phyloP scores from a whole-genome alignment of 2,888 invertebrate species.

The Sicus ferrugineus region DNA sequence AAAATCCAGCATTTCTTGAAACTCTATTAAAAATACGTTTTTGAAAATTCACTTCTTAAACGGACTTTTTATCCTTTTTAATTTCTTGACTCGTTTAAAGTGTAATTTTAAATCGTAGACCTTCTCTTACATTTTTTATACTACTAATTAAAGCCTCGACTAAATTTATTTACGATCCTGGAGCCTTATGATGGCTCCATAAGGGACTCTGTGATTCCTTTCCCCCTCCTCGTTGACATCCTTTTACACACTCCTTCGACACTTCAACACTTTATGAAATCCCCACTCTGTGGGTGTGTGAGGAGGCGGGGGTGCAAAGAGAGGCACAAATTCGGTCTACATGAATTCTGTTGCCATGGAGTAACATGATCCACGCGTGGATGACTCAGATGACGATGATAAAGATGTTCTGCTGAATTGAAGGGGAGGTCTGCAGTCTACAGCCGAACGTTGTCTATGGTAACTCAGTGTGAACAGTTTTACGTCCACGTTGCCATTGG shows the following conservation, averaged over 20 bases:
- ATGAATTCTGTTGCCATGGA: slow-evolving; percentile 16
- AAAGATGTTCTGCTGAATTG: background rate
- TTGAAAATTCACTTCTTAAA: too few species aligned
- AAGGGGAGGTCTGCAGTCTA: too few species aligned
- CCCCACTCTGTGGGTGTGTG: too few species aligned
- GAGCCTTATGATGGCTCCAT: background rate
- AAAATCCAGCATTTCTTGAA: too few species aligned
- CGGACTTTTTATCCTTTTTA: background rate
- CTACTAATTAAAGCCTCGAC: too few species aligned
- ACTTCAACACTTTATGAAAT: slow-evolving; percentile 4
- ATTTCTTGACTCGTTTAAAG: background rate
- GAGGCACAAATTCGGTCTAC: slow-evolving; percentile 1
- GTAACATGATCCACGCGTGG: background rate
- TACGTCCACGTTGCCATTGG: too few species aligned
- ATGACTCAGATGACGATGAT: background rate
- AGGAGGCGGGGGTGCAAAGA: too few species aligned
- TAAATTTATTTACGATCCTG: too few species aligned
- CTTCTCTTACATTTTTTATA: background rate
- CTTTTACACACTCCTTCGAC: background rate
- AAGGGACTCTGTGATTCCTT: background rate
- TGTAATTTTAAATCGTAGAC: background rate
- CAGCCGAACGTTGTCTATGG: too few species aligned
- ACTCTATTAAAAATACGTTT: too few species aligned
- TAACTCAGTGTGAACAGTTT: too few species aligned
- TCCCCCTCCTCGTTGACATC: background rate